Base-by-base conservation (phyloP, 2,113 vertebrate species). In the Sylvia atricapilla region DNA sequence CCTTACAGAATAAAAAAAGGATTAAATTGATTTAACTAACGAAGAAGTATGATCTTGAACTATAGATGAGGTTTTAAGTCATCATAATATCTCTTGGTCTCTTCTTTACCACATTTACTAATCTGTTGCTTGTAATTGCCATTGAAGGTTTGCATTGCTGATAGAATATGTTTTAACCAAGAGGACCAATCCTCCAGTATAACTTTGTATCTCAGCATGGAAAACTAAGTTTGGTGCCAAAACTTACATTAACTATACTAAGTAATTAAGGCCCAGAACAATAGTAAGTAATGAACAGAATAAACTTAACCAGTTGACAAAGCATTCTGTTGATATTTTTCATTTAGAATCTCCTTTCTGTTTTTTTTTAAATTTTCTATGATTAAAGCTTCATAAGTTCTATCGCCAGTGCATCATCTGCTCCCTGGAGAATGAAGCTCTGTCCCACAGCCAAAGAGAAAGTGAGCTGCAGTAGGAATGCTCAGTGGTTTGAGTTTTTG, bases 1-100 rank as follows among this genome's bases (percentile, higher is more conserved):
- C 98, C 99, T 99, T 92, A 69, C 22, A 72, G 12, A 68, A 84
- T 68, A 72, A 12, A 93, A 59, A 77, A 8, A 69, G 14, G n/a
- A 84, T 79, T 84, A 66, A 80, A 79, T 49, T 30, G 7, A 78
- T 92, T 92, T 75, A 70, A 62, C 12, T 74, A 55, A 18, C 47
- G 22, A 83, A 63, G 17, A 82, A 17, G 8, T 33, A 70, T 52
- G 31, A 75, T 77, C 21, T 67, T 66, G 17, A 83, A 77, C 4
- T 5, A 24, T 1, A 46, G 37, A 60, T 2, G 8, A 77, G 9
- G 24, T 82, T 89, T 93, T 66, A 87, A 91, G 33, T 4, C 23
- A 20, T n/a, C 7, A 23, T 25, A 59, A 21, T 55, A 47, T n/a
- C 3, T 62, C 33, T 50, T 62, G 75, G 33, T n/a, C 22, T 2